These are phyloP conservation scores for Acanthosoma haemorrhoidale DNA, from an alignment of 2,888 invertebrate species.

Conservation along the genomic window DNA sequence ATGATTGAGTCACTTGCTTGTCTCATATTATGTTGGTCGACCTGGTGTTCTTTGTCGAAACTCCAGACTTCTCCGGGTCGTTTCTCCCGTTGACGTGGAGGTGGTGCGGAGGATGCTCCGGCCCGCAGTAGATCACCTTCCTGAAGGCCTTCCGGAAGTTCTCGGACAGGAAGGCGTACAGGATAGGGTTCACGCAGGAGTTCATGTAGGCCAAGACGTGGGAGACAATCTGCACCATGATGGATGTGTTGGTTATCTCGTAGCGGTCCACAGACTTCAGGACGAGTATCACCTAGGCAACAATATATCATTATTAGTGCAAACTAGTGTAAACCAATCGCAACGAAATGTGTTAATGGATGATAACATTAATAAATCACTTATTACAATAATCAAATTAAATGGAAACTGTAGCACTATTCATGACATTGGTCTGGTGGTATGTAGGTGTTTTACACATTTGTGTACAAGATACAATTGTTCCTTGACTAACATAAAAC, in stretches of 20 bases:
- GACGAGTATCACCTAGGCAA: slow-evolving; percentile 67
- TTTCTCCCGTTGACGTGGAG: slow-evolving; percentile 38
- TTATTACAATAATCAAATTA: no score
- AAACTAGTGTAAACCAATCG: no score
- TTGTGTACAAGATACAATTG: no score
- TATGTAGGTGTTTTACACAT: no score
- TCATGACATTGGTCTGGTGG: no score
- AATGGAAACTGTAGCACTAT: no score
- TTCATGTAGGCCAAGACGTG: slow-evolving; percentile 87
- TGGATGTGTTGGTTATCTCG: slow-evolving; percentile 59
- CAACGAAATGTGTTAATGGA: no score
- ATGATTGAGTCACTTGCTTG: slow-evolving; percentile 25
- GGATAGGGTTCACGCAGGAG: slow-evolving; percentile 88
- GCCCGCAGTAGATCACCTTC: slow-evolving; percentile 56
- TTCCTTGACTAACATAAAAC: no score
- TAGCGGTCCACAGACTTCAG: slow-evolving; percentile 69
- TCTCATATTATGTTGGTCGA: slow-evolving; percentile 30
- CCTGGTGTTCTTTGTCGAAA: slow-evolving; percentile 40
- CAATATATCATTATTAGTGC: no score
- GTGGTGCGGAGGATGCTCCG: slow-evolving; percentile 34
- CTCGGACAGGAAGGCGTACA: slow-evolving; percentile 90
- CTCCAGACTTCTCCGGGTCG: slow-evolving; percentile 40
- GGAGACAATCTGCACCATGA: slow-evolving; percentile 69
- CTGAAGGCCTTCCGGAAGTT: slow-evolving; percentile 88
- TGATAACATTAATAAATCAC: no score